phyloP scores from a whole-genome alignment of 2,797 vertebrate genomes.

The Lophotriccus pileatus region DNA sequence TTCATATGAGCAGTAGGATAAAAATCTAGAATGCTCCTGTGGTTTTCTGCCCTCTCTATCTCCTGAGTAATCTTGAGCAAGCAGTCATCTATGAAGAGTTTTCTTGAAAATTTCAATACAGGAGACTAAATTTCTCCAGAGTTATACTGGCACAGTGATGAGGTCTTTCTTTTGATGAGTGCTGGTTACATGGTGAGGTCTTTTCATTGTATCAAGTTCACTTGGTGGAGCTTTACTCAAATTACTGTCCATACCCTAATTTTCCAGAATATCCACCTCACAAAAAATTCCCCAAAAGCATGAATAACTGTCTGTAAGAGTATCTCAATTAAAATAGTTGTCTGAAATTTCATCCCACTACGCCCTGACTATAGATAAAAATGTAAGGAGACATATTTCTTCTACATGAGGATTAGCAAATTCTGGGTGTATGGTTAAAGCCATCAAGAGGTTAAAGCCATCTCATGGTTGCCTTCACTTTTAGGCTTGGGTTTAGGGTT shows the following conservation, averaged over 20 bases:
- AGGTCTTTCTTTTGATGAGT: neutral
- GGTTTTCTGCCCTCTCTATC: neutral
- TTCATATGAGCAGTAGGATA: neutral
- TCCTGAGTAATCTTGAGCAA: neutral
- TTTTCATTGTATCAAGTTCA: neutral
- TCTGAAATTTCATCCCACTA: neutral
- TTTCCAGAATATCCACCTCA: neutral
- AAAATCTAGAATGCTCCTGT: neutral
- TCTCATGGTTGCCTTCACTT: neutral
- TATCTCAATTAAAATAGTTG: neutral
- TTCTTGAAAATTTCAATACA: neutral
- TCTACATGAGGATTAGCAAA: neutral
- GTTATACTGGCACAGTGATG: neutral
- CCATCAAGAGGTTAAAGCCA: neutral
- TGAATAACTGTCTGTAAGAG: neutral
- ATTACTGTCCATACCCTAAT: neutral
- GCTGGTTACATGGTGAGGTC: neutral
- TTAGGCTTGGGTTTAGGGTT: accelerated
- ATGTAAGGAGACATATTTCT: neutral
- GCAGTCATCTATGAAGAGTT: neutral
- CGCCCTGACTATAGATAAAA: neutral
- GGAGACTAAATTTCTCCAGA: neutral
- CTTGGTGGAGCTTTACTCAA: neutral
- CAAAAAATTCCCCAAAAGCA: neutral
- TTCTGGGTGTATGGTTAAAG: neutral